phyloP scores from a whole-genome alignment of 2,113 vertebrate species.

The Campylomormyrus tamandua region DNA sequence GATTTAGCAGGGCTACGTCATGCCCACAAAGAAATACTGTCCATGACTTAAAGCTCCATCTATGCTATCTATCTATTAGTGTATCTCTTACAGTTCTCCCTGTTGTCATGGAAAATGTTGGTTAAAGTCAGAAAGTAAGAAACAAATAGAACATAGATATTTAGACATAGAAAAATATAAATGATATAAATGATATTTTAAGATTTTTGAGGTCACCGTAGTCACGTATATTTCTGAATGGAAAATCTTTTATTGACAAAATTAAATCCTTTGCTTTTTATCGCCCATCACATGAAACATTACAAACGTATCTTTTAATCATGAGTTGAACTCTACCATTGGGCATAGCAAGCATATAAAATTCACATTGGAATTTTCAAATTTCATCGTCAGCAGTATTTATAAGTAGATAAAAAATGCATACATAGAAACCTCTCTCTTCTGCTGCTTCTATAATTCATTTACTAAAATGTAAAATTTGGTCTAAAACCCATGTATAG shows the following conservation, averaged over 20 bases:
- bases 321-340: background rate
- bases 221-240: background rate
- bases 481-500: background rate
- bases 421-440: background rate
- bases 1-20: background rate
- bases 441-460: background rate
- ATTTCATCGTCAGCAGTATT: background rate
- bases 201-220: background rate
- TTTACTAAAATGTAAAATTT: background rate
- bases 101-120: background rate
- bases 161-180: background rate
- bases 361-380: background rate
- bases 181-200: background rate
- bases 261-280: background rate
- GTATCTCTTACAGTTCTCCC: background rate
- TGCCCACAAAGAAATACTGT: background rate
- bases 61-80: background rate
- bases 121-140: background rate
- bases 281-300: background rate
- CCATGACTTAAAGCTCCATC: background rate
- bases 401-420: background rate
- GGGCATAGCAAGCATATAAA: background rate
- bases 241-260: background rate
- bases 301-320: background rate
- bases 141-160: background rate